phyloP scores from a whole-genome alignment of 2,888 invertebrate genomes.

The Hypena proboscidalis region DNA sequence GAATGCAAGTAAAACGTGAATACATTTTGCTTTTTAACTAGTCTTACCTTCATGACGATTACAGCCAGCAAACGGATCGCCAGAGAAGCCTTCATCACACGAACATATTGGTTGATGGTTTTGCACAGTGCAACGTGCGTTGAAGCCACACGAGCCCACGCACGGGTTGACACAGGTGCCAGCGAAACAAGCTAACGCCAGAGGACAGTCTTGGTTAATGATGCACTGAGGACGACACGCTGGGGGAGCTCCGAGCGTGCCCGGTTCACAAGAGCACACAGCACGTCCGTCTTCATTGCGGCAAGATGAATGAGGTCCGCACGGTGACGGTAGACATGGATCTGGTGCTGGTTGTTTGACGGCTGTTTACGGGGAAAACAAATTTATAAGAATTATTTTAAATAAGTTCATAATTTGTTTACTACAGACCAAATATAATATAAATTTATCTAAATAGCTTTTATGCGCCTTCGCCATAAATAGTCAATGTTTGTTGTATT shows the following conservation, averaged over 20 bases:
- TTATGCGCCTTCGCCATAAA: no score
- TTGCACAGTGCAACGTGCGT: conserved; percentile 89
- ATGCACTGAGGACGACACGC: conserved; percentile 91
- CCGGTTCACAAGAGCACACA: conserved; percentile 90
- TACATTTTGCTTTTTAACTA: conserved; percentile 7
- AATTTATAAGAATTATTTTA: no score
- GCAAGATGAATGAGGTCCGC: conserved; percentile 88
- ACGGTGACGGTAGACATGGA: conserved; percentile 89
- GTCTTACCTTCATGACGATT: conserved; percentile 85
- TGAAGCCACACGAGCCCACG: conserved; percentile 90
- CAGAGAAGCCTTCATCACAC: conserved; percentile 90
- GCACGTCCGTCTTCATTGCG: conserved; percentile 87
- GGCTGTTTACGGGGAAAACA: conserved; percentile 43
- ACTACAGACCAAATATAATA: no score
- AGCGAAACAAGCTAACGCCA: conserved; percentile 89
- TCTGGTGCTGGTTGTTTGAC: conserved; percentile 68
- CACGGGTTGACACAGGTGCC: conserved; percentile 92
- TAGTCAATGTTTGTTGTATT: no score
- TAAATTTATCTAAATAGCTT: no score
- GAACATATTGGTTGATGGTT: conserved; percentile 91
- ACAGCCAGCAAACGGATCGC: conserved; percentile 92
- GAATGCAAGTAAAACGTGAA: conserved; percentile 18
- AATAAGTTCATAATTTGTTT: no score
- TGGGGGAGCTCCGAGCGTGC: conserved; percentile 92
- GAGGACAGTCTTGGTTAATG: conserved; percentile 92